Percentiles rank a stretch among this genome's conserved stretches.
These are phyloP conservation scores for Rhogogaster chlorosoma DNA, from an alignment of 2,888 invertebrate genomes.

Conservation along the genomic window DNA sequence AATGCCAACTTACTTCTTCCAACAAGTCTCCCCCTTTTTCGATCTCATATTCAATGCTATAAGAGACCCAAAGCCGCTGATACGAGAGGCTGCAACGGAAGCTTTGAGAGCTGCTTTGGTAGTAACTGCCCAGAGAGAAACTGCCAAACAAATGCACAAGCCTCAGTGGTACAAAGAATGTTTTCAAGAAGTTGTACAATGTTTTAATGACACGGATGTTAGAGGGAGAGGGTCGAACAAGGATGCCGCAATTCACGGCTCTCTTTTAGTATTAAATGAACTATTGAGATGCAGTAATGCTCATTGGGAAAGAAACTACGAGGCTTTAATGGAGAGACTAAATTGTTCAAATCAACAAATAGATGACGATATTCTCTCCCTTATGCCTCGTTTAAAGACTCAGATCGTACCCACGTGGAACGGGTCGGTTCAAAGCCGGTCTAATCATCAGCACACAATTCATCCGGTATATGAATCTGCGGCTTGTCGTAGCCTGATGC, in stretches of 20 bases:
- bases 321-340: slow-evolving; percentile 84
- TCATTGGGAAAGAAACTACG: slow-evolving; percentile 91
- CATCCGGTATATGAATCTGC: slow-evolving; percentile 89
- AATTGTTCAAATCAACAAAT: slow-evolving; percentile 74
- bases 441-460: slow-evolving; percentile 65
- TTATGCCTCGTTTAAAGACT: slow-evolving; percentile 82
- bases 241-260: slow-evolving; percentile 96
- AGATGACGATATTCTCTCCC: slow-evolving; percentile 80
- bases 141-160: slow-evolving; percentile 93
- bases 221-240: slow-evolving; percentile 89
- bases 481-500: slow-evolving; percentile 90
- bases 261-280: slow-evolving; percentile 95
- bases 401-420: slow-evolving; percentile 80
- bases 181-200: slow-evolving; percentile 92
- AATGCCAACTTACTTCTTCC: slow-evolving; percentile 98
- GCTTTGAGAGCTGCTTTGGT: slow-evolving; percentile 96
- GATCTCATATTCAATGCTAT: slow-evolving; percentile 96
- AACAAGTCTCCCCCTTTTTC: slow-evolving; percentile 95
- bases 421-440: slow-evolving; percentile 58
- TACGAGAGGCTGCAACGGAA: slow-evolving; percentile 95
- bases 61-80: slow-evolving; percentile 93
- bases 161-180: slow-evolving; percentile 96
- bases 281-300: slow-evolving; percentile 94
- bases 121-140: slow-evolving; percentile 97
- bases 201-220: slow-evolving; percentile 84